Percentiles rank a stretch among this genome's conserved stretches.
Evolutionary conservation across 2,797 vertebrate species (phyloP).

Genomic region (Chromis chromis): DNA sequence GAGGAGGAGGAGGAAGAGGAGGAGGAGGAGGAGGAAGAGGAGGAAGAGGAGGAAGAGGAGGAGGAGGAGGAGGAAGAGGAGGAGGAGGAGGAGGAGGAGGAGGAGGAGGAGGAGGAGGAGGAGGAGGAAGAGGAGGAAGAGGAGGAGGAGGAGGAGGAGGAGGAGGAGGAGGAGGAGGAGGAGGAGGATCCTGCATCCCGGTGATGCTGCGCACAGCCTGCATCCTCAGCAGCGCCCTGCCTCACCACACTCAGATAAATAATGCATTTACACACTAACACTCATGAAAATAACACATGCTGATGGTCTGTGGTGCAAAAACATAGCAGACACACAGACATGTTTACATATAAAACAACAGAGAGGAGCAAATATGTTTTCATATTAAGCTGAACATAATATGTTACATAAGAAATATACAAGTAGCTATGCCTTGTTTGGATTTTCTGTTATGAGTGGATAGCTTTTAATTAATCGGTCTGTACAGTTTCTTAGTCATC

Average conservation of each 20-base stretch:
- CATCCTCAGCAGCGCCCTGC: slow-evolving; percentile 41
- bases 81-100: too few relatives aligned
- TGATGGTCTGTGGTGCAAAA: neutral
- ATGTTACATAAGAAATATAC: too few relatives aligned
- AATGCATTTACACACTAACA: slow-evolving; percentile 3
- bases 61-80: too few relatives aligned
- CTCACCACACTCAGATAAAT: slow-evolving; percentile 21
- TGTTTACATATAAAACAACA: neutral
- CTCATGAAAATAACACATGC: neutral
- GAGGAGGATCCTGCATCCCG: slow-evolving; percentile 58
- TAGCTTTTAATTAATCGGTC: too few relatives aligned
- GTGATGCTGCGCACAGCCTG: slow-evolving; percentile 47
- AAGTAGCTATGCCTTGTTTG: too few relatives aligned
- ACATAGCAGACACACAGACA: neutral
- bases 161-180: too few relatives aligned
- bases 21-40: too few relatives aligned
- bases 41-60: too few relatives aligned
- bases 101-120: too few relatives aligned
- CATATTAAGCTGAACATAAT: neutral
- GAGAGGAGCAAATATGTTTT: neutral
- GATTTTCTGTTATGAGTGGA: neutral
- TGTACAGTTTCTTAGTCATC: too few relatives aligned
- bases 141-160: too few relatives aligned
- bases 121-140: too few relatives aligned
- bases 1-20: slow-evolving; percentile 37